phyloP scores from a whole-genome alignment of 2,797 vertebrate genomes.

The Catharus ustulatus region DNA sequence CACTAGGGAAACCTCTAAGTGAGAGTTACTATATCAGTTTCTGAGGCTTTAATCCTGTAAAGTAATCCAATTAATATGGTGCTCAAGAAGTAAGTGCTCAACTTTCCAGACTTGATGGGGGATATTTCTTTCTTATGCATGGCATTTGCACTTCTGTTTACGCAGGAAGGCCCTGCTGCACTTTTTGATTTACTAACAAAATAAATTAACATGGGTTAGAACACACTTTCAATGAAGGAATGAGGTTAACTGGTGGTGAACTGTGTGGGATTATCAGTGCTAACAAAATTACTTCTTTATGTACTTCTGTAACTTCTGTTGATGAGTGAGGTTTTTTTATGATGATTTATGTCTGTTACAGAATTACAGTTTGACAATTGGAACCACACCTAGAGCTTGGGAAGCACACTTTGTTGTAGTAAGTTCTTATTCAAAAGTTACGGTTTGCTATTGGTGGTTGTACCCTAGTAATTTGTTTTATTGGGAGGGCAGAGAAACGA shows the following conservation, averaged over 20 bases:
- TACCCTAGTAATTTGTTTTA: background rate
- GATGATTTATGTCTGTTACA: slow-evolving; percentile 15
- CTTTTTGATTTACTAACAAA: background rate
- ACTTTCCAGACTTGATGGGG: background rate
- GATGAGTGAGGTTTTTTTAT: background rate
- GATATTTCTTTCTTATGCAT: background rate
- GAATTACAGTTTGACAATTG: slow-evolving; percentile 31
- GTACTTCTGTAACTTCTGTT: background rate
- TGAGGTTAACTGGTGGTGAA: background rate
- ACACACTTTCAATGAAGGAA: background rate
- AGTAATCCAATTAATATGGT: background rate
- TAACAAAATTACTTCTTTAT: background rate
- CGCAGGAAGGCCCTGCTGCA: background rate
- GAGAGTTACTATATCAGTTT: background rate
- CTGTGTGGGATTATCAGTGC: background rate
- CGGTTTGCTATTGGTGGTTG: background rate
- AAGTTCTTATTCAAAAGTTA: slow-evolving; percentile 19
- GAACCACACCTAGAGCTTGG: background rate
- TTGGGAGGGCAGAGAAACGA: background rate
- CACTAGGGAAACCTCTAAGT: background rate
- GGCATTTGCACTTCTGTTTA: background rate
- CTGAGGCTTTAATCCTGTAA: background rate
- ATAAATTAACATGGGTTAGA: background rate
- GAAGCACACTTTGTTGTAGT: background rate
- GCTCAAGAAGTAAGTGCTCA: background rate